phyloP scores from a whole-genome alignment of 2,113 vertebrate genomes.

The Albula glossodonta region DNA sequence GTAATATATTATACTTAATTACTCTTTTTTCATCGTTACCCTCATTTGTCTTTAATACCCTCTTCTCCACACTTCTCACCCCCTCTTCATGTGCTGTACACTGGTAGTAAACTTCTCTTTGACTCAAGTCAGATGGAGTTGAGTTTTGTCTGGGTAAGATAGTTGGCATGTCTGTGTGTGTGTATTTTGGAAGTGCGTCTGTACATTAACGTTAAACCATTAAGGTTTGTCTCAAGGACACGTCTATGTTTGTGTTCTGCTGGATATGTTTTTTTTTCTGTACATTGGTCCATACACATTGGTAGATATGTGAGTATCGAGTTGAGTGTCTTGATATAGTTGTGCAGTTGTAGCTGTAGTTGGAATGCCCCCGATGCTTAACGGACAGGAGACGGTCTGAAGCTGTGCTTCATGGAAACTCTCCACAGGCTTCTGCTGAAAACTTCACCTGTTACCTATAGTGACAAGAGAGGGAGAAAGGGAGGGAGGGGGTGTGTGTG shows the following conservation, averaged over 20 bases:
- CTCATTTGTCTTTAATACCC: conserved; percentile 45
- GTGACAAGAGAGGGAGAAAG: conserved; percentile 35
- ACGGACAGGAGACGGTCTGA: conserved; percentile 62
- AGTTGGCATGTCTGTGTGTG: conserved; percentile 35
- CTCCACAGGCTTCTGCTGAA: conserved; percentile 58
- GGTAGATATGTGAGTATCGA: conserved; percentile 24
- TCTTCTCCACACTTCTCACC: conserved; percentile 40
- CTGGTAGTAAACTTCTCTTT: conserved; percentile 55
- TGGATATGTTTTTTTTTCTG: conserved; percentile 49
- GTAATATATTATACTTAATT: conserved; percentile 53
- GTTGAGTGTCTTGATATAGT: conserved; percentile 25
- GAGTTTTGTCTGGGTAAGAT: conserved; percentile 43
- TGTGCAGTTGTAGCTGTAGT: conserved; percentile 26
- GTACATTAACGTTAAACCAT: conserved; percentile 41
- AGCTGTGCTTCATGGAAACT: conserved; percentile 62
- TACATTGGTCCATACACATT: conserved; percentile 38
- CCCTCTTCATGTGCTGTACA: conserved; percentile 47
- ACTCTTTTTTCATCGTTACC: conserved; percentile 60
- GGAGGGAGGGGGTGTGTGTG: conserved; percentile 44
- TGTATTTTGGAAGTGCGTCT: conserved; percentile 40
- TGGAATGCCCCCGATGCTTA: conserved; percentile 56
- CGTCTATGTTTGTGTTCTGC: conserved; percentile 58
- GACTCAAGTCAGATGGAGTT: conserved; percentile 50
- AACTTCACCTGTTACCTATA: conserved; percentile 60
- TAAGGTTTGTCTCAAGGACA: conserved; percentile 41